Conservation (phyloP, 1,140 invertebrate species). For the Teleogryllus occipitalis region DNA sequence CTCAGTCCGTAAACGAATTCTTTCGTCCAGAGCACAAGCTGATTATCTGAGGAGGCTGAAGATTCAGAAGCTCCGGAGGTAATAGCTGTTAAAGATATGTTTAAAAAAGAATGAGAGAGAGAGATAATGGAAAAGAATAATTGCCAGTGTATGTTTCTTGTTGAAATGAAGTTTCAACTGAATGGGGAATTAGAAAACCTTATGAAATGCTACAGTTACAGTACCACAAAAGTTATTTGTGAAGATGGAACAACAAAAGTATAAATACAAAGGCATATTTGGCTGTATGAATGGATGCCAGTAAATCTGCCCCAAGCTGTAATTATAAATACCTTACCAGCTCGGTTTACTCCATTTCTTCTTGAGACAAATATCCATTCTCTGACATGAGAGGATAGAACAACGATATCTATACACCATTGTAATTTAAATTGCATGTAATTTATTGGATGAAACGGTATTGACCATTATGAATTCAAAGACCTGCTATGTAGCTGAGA, state of each 20-base stretch:
- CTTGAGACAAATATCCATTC: not conserved
- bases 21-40: slow-evolving; percentile 21
- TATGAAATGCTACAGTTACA: not conserved
- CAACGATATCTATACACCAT: slow-evolving; percentile 1
- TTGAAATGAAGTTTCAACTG: slow-evolving; percentile 1
- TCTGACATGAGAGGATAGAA: not conserved
- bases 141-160: not conserved
- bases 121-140: not conserved
- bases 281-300: not conserved
- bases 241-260: not conserved
- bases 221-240: not conserved
- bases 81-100: slow-evolving; percentile 20
- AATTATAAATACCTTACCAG: not conserved
- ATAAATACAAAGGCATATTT: not conserved
- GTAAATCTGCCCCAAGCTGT: not conserved
- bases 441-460: not conserved
- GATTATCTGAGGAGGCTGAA: slow-evolving; percentile 24
- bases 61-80: slow-evolving; percentile 25
- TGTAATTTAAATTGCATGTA: not conserved
- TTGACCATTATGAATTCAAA: not conserved
- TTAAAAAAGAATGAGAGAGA: slow-evolving; percentile 2
- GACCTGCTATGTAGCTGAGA: not conserved
- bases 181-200: not conserved
- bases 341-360: not conserved
- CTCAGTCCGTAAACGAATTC: slow-evolving; percentile 23